Conservation (phyloP, 1,140 invertebrate species). For the Drosophila parvula region DNA sequence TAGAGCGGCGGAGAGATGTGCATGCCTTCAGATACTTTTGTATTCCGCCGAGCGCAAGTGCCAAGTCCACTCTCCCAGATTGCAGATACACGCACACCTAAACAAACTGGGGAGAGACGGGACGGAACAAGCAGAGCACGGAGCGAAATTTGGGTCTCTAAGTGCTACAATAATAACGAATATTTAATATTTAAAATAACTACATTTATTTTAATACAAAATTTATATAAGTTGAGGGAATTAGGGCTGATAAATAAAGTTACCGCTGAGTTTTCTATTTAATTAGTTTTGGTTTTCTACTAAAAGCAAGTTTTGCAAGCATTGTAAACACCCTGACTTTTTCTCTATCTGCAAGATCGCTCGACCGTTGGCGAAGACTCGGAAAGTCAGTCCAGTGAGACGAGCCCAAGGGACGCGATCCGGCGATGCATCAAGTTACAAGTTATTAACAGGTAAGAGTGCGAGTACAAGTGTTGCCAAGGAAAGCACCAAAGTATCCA, state of each 20-base stretch:
- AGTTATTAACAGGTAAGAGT: conserved; percentile 61
- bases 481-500: conserved; percentile 39
- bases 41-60: conserved; percentile 17
- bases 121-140: conserved; percentile 27
- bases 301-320: no score
- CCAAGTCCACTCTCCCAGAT: conserved; percentile 20
- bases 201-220: background rate
- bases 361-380: conserved; percentile 62
- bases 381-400: conserved; percentile 50
- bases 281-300: no score
- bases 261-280: background rate
- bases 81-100: conserved; percentile 23
- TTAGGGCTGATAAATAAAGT: background rate
- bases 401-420: conserved; percentile 38
- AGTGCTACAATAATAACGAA: background rate
- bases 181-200: no score
- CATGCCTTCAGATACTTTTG: conserved; percentile 40
- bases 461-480: conserved; percentile 43
- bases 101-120: conserved; percentile 34
- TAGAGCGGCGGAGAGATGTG: conserved; percentile 27
- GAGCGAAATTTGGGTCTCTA: background rate
- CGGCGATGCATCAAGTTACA: conserved; percentile 59
- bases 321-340: no score
- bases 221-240: no score
- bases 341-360: conserved; percentile 29